Base-by-base conservation (phyloP, 2,797 vertebrate genomes). In the Falco columbarius region DNA sequence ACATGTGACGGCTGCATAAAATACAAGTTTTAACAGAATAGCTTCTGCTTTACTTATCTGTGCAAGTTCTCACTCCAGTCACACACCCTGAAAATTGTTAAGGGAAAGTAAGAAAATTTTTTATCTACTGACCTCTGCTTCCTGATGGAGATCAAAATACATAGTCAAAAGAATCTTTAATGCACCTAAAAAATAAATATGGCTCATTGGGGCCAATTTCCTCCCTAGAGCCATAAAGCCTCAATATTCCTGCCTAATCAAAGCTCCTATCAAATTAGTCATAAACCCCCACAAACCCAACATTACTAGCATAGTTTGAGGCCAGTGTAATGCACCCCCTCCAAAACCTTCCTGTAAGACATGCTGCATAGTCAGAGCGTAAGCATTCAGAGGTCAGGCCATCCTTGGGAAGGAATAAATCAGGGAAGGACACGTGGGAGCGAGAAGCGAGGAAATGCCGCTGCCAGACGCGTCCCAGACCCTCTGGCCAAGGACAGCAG, bases 1-100 rank as follows among this genome's bases (percentile, higher is more conserved):
- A 4, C 1, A 5, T 19, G 19, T 4, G 86, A 12, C 6, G 1
- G 26, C 81, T 20, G 70, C 0, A 10, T 55, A 36, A 21, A 76
- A 58, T 1, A 47, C 3, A 1, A 13, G 23, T 11, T 12, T 5
- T 16, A 24, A 21, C 3, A 79, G 62, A 7, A 89, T 66, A 87
- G 58, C 61, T 46, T 10, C 79, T 61, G 70, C 54, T 72, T 16
- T 34, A 65, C 27, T 82, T 27, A 75, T 29, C 67, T 32, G 29
- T 16, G 80, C 59, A 16, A 76, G 22, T 12, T 9, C 63, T 66
- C 51, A 4, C 5, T 10, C 52, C 2, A 23, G 62, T 51, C 73
- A 68, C 30, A 13, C 3, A 4, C 52, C 76, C 86, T 24, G 38
- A 18, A 62, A 66, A 56, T 1, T 0, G 0, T 3, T 21, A 44